These are phyloP conservation scores for Chymomyza caudatula DNA, from an alignment of 2,888 invertebrate genomes.

Conservation along the genomic window DNA sequence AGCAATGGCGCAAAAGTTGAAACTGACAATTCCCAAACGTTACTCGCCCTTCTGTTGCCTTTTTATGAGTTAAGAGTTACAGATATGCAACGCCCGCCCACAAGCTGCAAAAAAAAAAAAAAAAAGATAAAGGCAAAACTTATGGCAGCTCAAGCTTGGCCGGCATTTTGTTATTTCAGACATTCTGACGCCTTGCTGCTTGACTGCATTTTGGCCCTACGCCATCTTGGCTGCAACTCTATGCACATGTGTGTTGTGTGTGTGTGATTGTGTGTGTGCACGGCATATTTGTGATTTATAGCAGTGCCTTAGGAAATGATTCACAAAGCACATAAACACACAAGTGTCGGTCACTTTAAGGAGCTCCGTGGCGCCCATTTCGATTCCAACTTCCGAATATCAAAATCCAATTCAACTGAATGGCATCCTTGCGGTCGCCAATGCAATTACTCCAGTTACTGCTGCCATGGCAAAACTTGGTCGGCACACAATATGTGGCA, in stretches of 20 bases:
- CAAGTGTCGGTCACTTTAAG: conserved; percentile 19
- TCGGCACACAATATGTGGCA: not conserved
- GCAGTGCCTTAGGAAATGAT: conserved; percentile 24
- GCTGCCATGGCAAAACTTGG: not conserved
- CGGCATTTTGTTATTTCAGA: conserved; percentile 19
- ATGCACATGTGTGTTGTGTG: not conserved
- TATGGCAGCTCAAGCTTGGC: conserved; percentile 9
- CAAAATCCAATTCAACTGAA: conserved; percentile 17
- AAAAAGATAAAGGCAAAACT: not conserved
- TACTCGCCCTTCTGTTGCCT: not conserved
- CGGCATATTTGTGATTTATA: conserved; percentile 44
- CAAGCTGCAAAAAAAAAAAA: not conserved
- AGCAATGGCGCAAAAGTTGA: conserved; percentile 29
- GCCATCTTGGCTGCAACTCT: conserved; percentile 32
- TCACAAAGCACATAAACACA: conserved; percentile 50
- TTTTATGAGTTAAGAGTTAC: not conserved
- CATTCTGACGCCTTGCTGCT: conserved; percentile 40
- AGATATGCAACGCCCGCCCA: conserved; percentile 7
- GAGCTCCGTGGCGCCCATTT: not conserved
- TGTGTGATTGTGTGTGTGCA: not conserved
- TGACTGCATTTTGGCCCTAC: conserved; percentile 42
- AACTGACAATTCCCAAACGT: conserved; percentile 16
- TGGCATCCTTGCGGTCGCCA: conserved; percentile 8
- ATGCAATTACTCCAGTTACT: not conserved
- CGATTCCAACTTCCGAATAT: not conserved